Base-by-base conservation (phyloP, 2,797 vertebrate species). In the Pelodytes ibericus region DNA sequence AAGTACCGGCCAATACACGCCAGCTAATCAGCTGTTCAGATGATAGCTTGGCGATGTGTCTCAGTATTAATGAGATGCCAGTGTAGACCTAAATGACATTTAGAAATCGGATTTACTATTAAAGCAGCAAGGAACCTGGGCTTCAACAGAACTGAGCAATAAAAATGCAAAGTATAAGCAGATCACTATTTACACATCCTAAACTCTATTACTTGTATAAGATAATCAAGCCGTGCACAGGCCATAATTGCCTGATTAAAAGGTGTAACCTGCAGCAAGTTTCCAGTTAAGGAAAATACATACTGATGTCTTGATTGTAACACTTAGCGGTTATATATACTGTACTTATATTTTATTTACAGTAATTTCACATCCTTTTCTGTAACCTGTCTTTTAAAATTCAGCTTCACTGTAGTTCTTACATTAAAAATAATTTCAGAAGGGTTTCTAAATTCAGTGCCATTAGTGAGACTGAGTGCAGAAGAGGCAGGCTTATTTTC, bases 21-120 rank as follows among this genome's bases (percentile, higher is more conserved):
- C 27, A 31, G 57, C 51, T 75, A 61, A 75, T 68, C 56, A 51
- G 64, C 57, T 61, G 64, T 22, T 61, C 49, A 22, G 61, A 72
- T 62, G 26, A 58, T 24, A 0, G 15, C 22, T 56, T 74, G 72
- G 72, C 72, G 7, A 3, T 3, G 33, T 64, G n/a, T 53, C 11
- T 20, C 27, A 15, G 27, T 51, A 41, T 33, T 53, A 68, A 16
- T 44, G 36, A 49, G 41, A 29, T 75, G 63, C 63, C 51, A 68
- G 31, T 31, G 47, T 60, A 74, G 36, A 29, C 56, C 39, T 75
- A 51, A 39, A 31, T 26, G n/a, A 51, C 39, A 47, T 49, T 58
- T 75, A 64, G 33, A 56, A 75, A 24, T 59, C 58, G 49, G 26
- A 68, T 75, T 53, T 75, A 68, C 64, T 10, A 68, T n/a, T 59